Evolutionary conservation across 2,888 invertebrate genomes (phyloP).

Genomic region (Willowsia nigromaculata): DNA sequence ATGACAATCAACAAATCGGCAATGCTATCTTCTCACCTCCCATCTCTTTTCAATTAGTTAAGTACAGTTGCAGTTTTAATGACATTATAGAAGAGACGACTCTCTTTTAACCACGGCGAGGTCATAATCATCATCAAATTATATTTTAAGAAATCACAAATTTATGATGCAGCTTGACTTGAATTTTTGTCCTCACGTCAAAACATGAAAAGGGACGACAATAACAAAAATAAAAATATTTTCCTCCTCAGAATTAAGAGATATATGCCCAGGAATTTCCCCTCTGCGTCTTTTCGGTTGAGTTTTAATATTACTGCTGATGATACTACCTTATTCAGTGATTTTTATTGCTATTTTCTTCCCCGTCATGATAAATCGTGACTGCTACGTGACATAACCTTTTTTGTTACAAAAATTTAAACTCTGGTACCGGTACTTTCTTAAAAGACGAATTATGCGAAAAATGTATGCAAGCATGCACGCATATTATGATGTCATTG

Average conservation of each 20-base stretch:
- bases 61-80: too few species aligned
- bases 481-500: conserved; percentile 33
- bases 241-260: background rate
- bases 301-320: background rate
- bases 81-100: too few species aligned
- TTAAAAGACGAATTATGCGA: background rate
- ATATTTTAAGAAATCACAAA: too few species aligned
- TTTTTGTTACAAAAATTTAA: background rate
- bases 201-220: background rate
- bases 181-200: background rate
- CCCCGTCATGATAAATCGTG: background rate
- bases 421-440: conserved; percentile 23
- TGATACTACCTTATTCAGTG: background rate
- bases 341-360: background rate
- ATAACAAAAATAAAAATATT: background rate
- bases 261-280: too few species aligned
- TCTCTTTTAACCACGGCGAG: too few species aligned
- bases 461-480: background rate
- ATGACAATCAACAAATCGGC: too few species aligned
- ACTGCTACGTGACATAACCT: conserved; percentile 30
- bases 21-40: too few species aligned
- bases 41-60: too few species aligned
- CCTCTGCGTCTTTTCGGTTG: too few species aligned
- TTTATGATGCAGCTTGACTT: background rate
- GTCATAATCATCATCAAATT: too few species aligned